Conservation (phyloP, 1,140 invertebrate species). For the Branchinecta lindahli region DNA sequence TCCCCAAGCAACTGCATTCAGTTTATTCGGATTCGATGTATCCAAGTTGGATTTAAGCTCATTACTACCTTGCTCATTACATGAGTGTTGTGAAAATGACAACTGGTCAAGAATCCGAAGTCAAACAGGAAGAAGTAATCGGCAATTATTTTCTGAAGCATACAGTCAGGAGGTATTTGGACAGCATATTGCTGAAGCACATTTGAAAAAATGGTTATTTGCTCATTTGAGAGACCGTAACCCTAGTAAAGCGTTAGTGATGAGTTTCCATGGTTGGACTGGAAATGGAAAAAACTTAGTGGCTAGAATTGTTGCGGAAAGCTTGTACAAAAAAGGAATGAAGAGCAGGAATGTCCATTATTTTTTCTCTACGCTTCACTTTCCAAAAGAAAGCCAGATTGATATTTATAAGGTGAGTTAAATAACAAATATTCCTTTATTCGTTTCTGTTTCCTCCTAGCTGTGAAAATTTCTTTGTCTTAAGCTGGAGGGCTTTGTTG, state of each 20-base stretch:
- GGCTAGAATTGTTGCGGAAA: constrained; percentile 37
- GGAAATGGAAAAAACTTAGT: constrained; percentile 40
- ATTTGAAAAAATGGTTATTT: constrained; percentile 12
- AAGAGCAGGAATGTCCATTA: constrained; percentile 39
- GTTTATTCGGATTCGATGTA: no score
- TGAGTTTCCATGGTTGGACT: constrained; percentile 32
- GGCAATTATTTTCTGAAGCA: no score
- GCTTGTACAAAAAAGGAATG: constrained; percentile 36
- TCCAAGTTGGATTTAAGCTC: no score
- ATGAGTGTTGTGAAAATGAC: no score
- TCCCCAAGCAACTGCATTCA: no score
- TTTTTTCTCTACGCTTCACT: constrained; percentile 39
- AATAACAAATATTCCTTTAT: neutral
- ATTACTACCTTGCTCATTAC: no score
- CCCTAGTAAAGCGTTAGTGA: constrained; percentile 18
- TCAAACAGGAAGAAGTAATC: no score
- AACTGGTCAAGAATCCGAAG: no score
- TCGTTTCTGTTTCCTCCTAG: no score
- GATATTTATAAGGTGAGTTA: neutral
- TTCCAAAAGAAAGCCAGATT: constrained; percentile 28
- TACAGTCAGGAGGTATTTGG: constrained; percentile 15
- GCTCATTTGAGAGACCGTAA: constrained; percentile 16
- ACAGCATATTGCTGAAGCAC: constrained; percentile 17
- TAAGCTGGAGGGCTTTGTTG: no score
- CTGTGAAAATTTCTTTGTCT: no score